phyloP scores from a whole-genome alignment of 2,797 vertebrate genomes.

The Acanthurus lineatus region DNA sequence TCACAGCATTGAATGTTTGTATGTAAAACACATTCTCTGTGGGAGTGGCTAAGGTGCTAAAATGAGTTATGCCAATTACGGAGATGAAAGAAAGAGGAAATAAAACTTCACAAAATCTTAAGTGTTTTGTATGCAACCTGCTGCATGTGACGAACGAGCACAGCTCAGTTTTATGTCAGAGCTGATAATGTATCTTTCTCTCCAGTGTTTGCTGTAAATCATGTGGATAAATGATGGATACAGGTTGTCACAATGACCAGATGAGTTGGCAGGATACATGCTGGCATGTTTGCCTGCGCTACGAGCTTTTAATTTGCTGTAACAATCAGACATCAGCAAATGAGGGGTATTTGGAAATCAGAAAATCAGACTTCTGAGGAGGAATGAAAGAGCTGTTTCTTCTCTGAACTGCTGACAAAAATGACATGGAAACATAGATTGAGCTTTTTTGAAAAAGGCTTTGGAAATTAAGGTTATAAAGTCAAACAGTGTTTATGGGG shows the following conservation, averaged over 20 bases:
- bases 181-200: constrained; percentile 37
- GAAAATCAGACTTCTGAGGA: constrained; percentile 48
- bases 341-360: constrained; percentile 53
- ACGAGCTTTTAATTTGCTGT: constrained; percentile 79
- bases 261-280: constrained; percentile 74
- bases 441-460: not conserved
- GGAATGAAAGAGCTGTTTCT: constrained; percentile 22
- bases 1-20: constrained; percentile 16
- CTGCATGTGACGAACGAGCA: constrained; percentile 20
- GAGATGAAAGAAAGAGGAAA: not conserved
- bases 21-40: constrained; percentile 8
- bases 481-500: not conserved
- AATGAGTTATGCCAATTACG: constrained; percentile 3
- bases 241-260: constrained; percentile 73
- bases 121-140: constrained; percentile 7
- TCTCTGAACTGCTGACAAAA: constrained; percentile 14
- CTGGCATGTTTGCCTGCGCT: constrained; percentile 62
- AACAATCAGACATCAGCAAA: constrained; percentile 71
- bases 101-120: constrained; percentile 14
- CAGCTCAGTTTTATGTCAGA: constrained; percentile 46
- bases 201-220: constrained; percentile 55
- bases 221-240: constrained; percentile 77
- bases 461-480: not conserved
- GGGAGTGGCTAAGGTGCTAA: not conserved
- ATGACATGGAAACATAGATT: not conserved